Conservation (phyloP, 2,797 vertebrate species). For the Cryptoblepharus egeriae region DNA sequence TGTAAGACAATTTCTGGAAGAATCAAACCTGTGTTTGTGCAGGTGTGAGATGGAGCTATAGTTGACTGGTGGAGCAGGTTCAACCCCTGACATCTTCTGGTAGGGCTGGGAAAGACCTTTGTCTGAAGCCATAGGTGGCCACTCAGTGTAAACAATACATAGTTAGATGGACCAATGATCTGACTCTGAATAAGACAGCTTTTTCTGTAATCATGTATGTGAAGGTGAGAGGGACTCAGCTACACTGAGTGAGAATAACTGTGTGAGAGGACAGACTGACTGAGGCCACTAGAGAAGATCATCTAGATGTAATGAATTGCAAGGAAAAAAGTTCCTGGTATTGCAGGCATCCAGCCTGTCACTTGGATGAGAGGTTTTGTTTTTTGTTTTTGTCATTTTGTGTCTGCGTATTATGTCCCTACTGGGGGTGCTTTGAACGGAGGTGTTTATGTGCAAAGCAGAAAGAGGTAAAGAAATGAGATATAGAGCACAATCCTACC, state of each 20-base stretch:
- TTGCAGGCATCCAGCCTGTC: neutral
- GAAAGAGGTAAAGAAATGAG: neutral
- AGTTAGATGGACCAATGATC: too few species aligned
- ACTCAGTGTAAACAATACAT: too few species aligned
- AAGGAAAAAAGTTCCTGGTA: constrained; percentile 12
- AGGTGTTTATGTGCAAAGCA: neutral
- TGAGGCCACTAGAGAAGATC: neutral
- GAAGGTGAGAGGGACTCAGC: neutral
- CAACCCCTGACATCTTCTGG: too few species aligned
- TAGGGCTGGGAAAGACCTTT: too few species aligned
- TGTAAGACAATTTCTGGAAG: neutral
- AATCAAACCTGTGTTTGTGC: neutral
- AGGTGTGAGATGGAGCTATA: neutral
- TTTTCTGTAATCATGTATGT: too few species aligned
- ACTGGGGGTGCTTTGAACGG: neutral
- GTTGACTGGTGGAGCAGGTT: too few species aligned
- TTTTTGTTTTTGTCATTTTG: neutral
- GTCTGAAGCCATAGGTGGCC: too few species aligned
- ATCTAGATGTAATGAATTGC: neutral
- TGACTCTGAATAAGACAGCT: too few species aligned
- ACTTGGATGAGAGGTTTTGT: neutral
- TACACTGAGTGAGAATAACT: neutral
- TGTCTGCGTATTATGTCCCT: neutral
- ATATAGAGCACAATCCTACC: too few species aligned
- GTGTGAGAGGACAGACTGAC: neutral